Conservation (phyloP, 1,140 invertebrate species). For the Acromyrmex echinatior region DNA sequence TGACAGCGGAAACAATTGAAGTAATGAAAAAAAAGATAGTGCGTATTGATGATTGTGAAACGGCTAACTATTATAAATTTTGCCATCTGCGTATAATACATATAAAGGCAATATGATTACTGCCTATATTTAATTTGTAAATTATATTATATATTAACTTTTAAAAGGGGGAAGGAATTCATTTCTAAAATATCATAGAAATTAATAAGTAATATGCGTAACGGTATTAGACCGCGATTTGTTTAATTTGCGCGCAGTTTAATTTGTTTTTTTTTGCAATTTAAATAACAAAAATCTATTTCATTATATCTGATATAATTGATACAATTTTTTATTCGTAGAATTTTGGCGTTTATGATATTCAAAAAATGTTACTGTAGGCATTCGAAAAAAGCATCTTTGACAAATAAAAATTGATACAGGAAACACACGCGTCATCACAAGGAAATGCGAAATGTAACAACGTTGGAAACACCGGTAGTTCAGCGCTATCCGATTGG, state of each 20-base stretch:
- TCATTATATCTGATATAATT: neutral
- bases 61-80: constrained; percentile 39
- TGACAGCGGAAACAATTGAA: neutral
- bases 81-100: constrained; percentile 5
- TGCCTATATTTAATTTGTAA: constrained; percentile 51
- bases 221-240: constrained; percentile 29
- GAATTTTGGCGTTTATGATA: neutral
- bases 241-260: no score
- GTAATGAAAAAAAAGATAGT: constrained; percentile 19
- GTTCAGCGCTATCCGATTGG: neutral
- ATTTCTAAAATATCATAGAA: constrained; percentile 32
- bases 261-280: neutral
- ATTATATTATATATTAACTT: constrained; percentile 62
- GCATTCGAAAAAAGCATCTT: neutral
- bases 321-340: neutral
- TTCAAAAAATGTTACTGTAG: neutral
- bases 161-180: constrained; percentile 28
- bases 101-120: constrained; percentile 71
- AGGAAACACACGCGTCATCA: neutral
- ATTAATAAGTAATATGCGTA: constrained; percentile 53
- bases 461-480: neutral
- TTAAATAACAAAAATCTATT: neutral
- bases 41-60: constrained; percentile 12
- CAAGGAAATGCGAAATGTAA: neutral
- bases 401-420: neutral